Evolutionary conservation across 1,140 invertebrate genomes (phyloP).

Genomic region (Linepithema humile): DNA sequence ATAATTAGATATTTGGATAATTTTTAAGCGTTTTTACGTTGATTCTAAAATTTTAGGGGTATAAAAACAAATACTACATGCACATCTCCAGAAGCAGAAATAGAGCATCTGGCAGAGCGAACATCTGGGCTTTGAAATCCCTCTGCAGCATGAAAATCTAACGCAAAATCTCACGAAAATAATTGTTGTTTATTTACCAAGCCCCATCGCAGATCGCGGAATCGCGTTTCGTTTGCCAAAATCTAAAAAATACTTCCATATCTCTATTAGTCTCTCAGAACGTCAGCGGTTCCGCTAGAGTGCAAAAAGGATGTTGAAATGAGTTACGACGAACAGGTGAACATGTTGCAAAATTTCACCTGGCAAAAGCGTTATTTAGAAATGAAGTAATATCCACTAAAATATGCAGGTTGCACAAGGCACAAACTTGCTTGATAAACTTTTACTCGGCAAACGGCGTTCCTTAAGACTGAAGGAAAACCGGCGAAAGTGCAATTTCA

Average conservation of each 20-base stretch:
- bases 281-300: conserved; percentile 31
- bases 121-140: conserved; percentile 8
- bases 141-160: not conserved
- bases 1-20: not conserved
- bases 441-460: not conserved
- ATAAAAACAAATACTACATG: not conserved
- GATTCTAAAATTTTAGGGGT: not conserved
- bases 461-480: not conserved
- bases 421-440: not conserved
- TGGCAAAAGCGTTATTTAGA: not conserved
- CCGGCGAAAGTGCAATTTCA: not conserved
- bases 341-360: conserved; percentile 34
- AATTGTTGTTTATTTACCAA: conserved; percentile 33
- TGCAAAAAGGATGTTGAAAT: not conserved
- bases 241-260: conserved; percentile 8
- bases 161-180: not conserved
- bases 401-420: not conserved
- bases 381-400: not conserved
- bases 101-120: conserved; percentile 19
- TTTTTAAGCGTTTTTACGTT: not conserved
- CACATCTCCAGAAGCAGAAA: not conserved
- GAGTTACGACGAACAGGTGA: conserved; percentile 35
- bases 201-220: conserved; percentile 2
- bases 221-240: conserved; percentile 56
- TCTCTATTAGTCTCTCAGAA: not conserved